A percentile compares a stretch with the other conserved stretches of the same genome.
Evolutionary conservation across 2,797 vertebrate genomes (phyloP).

Genomic region (Distichodus sexfasciatus): DNA sequence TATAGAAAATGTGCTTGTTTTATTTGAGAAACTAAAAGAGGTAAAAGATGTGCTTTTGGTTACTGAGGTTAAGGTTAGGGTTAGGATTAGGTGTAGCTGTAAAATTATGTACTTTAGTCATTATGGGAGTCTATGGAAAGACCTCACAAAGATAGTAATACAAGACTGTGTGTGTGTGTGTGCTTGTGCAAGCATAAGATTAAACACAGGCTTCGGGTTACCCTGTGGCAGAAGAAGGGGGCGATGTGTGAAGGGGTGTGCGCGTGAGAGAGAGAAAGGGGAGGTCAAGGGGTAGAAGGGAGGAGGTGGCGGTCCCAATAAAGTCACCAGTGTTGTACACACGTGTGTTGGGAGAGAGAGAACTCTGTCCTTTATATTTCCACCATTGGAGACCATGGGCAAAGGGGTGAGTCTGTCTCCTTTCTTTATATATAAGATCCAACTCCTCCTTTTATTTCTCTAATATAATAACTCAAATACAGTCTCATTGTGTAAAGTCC

Average conservation of each 20-base stretch:
- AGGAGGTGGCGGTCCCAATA: slow-evolving; percentile 62
- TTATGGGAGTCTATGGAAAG: too few species aligned
- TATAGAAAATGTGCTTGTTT: too few species aligned
- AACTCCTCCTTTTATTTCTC: neutral
- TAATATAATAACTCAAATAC: too few species aligned
- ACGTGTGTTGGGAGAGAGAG: slow-evolving; percentile 44
- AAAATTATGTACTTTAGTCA: too few species aligned
- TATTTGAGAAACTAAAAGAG: too few species aligned
- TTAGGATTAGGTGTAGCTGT: too few species aligned
- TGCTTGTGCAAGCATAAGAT: slow-evolving; percentile 53
- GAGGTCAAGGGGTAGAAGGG: slow-evolving; percentile 35
- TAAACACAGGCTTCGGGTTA: slow-evolving; percentile 48
- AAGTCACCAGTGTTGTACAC: slow-evolving; percentile 62
- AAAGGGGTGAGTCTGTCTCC: slow-evolving; percentile 69
- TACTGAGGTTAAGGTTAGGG: too few species aligned
- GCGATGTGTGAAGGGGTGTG: slow-evolving; percentile 1
- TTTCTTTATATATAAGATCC: neutral
- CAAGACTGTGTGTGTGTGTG: slow-evolving; percentile 28
- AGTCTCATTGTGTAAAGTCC: too few species aligned
- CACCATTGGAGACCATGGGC: slow-evolving; percentile 66
- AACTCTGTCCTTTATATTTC: slow-evolving; percentile 48
- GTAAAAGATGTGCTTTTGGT: too few species aligned
- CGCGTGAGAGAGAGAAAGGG: slow-evolving; percentile 22
- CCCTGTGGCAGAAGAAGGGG: slow-evolving; percentile 19
- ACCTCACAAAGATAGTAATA: too few species aligned